These are phyloP conservation scores for Zaprionus vittiger DNA, from an alignment of 1,140 invertebrate species.

Conservation along the genomic window DNA sequence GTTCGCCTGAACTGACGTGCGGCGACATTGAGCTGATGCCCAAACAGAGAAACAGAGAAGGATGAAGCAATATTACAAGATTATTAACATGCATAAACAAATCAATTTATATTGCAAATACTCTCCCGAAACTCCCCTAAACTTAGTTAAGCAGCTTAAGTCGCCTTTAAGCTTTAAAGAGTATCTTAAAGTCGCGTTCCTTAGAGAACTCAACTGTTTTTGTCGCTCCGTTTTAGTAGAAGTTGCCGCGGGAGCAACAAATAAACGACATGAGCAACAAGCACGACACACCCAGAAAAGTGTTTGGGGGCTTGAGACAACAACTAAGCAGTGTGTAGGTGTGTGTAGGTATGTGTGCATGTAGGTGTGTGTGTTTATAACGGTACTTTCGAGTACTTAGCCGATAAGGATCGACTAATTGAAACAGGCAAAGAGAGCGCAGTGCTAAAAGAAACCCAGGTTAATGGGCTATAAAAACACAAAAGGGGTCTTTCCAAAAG, in stretches of 20 bases:
- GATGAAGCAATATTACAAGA: neutral
- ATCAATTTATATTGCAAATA: neutral
- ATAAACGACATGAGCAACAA: conserved; percentile 51
- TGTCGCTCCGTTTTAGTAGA: conserved; percentile 24
- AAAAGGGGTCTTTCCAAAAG: neutral
- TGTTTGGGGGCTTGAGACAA: neutral
- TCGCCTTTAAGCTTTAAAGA: neutral
- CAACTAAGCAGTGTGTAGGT: neutral
- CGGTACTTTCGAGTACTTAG: conserved; percentile 46
- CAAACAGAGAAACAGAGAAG: neutral
- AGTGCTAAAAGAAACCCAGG: conserved; percentile 34
- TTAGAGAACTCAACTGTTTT: neutral
- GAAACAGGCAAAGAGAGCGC: conserved; percentile 43
- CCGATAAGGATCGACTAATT: conserved; percentile 73
- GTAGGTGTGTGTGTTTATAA: neutral
- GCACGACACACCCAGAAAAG: conserved; percentile 42
- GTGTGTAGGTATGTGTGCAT: neutral
- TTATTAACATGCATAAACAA: conserved; percentile 2
- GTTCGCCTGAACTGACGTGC: neutral
- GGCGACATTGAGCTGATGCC: neutral
- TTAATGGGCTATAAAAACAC: conserved; percentile 14
- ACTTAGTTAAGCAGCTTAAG: neutral
- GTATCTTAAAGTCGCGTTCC: neutral
- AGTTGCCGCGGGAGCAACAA: conserved; percentile 35
- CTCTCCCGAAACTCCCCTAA: neutral